Evolutionary conservation across 2,797 vertebrate genomes (phyloP), one percentile per base, ranked within the genome.

Genomic region (Eptatretus atami): DNA sequence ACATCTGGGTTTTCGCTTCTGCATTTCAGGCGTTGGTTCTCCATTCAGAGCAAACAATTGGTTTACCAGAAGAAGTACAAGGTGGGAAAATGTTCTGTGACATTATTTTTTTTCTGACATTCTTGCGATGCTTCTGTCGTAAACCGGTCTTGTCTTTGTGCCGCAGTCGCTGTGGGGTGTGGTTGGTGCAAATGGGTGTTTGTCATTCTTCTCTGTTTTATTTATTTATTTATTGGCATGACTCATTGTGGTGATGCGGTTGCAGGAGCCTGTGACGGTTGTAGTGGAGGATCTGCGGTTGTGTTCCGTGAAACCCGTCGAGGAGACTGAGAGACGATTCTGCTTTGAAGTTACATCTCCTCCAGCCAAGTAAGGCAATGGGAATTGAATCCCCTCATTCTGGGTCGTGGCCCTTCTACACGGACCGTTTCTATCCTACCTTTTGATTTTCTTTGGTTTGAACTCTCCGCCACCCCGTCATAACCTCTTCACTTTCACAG

Each of bases 21-120:
- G 73, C 69, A 73, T 71, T 76, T 68, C 77, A 98, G 92, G 76
- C 84, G 92, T 71, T 98, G 92, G 92, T 98, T 98, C 76, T 94
- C 92, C 65, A 95, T 98, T 77, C 92, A 98, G 72, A 98, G 95
- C 75, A 95, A 94, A 77, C 92, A 98, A 72, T 78, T 98, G 65
- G 88, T 98, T 69, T 98, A 98, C 77, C 92, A 94, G 81, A 98
- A 98, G 77, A 98, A 94, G 70, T 95, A 95, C 73, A 95, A 92
- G 86, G 92, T 98, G 75, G 64, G 79, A 72, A 71, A 53, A 63
- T 10, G 31, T 11, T 53, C 12, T 10, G 15, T 12, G 31, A 52
- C 10, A 54, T 15, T 53, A 52, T 15, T 67, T 67, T 19, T 54
- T 64, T 70, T 44, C 31, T 44, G 31, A 44, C 31, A 44, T 44